These are phyloP conservation scores for Bufo gargarizans DNA, from an alignment of 2,113 vertebrate species.

Conservation along the genomic window DNA sequence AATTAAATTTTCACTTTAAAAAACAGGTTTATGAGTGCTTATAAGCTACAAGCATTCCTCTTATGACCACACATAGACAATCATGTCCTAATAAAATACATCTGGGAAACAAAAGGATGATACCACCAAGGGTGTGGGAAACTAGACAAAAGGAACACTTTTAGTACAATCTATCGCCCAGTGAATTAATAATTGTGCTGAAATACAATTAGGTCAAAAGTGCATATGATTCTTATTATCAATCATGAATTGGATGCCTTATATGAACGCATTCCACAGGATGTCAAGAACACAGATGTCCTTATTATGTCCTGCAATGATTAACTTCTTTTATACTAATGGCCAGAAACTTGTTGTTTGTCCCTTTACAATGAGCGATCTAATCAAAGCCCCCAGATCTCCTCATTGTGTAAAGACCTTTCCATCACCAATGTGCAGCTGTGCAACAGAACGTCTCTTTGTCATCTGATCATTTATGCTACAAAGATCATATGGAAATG, in stretches of 20 bases:
- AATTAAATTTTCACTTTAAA: not conserved
- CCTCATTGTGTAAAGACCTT: slow-evolving; percentile 25
- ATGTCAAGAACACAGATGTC: slow-evolving; percentile 49
- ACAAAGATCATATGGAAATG: slow-evolving; percentile 42
- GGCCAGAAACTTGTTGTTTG: slow-evolving; percentile 22
- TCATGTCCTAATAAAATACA: slow-evolving; percentile 32
- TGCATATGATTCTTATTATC: slow-evolving; percentile 44
- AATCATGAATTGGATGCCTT: slow-evolving; percentile 45
- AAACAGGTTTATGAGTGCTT: not conserved
- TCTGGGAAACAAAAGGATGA: slow-evolving; percentile 44
- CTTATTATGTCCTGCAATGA: slow-evolving; percentile 51
- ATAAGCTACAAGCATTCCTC: not conserved
- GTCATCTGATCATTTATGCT: slow-evolving; percentile 45
- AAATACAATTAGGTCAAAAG: slow-evolving; percentile 46
- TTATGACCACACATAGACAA: slow-evolving; percentile 46
- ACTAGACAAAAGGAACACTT: slow-evolving; percentile 21
- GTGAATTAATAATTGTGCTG: slow-evolving; percentile 47
- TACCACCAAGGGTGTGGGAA: slow-evolving; percentile 45
- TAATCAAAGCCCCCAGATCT: slow-evolving; percentile 29
- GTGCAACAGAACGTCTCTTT: slow-evolving; percentile 50
- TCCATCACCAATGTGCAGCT: slow-evolving; percentile 43
- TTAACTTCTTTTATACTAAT: slow-evolving; percentile 48
- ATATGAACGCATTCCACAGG: slow-evolving; percentile 46
- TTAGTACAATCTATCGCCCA: slow-evolving; percentile 31
- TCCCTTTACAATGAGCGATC: slow-evolving; percentile 22